Conservation (phyloP, 2,113 vertebrate genomes). For the Cephalopterus ornatus region DNA sequence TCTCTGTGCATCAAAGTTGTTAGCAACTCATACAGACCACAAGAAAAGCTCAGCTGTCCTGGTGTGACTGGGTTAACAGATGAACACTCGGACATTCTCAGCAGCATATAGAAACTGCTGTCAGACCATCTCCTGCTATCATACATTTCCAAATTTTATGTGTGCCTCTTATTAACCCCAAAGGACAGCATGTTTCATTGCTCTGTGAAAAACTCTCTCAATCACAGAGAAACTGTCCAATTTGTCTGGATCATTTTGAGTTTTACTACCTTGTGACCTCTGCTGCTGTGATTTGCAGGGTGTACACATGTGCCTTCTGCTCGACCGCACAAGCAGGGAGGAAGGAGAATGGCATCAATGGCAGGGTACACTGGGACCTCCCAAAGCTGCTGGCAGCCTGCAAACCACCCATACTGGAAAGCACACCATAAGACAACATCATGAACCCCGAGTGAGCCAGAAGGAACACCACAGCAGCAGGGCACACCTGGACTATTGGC, state of each 20-base stretch:
- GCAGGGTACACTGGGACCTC: not conserved
- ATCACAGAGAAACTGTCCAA: not conserved
- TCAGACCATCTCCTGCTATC: not conserved
- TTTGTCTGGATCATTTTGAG: not conserved
- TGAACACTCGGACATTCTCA: not conserved
- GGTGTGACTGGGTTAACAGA: not conserved
- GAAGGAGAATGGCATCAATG: not conserved
- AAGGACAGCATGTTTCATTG: not conserved
- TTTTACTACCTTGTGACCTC: not conserved
- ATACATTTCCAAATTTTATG: not conserved
- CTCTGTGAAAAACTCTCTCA: not conserved
- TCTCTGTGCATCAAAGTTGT: not conserved
- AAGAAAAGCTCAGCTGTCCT: not conserved
- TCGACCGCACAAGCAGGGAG: not conserved
- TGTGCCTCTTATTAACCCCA: not conserved
- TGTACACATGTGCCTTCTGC: fast-evolving
- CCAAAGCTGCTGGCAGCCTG: not conserved
- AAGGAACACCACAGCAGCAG: not conserved
- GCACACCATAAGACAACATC: not conserved
- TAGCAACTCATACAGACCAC: not conserved
- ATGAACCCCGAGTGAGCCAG: fast-evolving
- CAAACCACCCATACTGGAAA: not conserved
- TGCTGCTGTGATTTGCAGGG: not conserved
- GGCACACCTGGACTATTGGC: not conserved
- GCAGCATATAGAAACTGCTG: not conserved